These are phyloP conservation scores for Oncorhynchus kisutch DNA, from an alignment of 2,113 vertebrate species.

Conservation along the genomic window DNA sequence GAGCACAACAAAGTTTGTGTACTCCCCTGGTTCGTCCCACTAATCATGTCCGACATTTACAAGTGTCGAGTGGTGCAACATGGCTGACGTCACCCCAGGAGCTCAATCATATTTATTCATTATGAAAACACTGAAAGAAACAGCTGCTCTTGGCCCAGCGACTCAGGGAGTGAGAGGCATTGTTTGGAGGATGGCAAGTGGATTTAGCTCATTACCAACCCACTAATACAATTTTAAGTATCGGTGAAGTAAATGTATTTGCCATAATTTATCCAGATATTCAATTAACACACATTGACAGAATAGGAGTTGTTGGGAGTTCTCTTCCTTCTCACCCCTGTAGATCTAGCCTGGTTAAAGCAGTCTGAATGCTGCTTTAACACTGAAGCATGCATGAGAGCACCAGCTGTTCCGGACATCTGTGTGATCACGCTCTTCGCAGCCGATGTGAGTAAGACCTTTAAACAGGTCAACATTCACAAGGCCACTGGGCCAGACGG, in stretches of 20 bases:
- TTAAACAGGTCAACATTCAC: too few species aligned
- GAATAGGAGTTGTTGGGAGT: too few species aligned
- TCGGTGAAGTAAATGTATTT: too few species aligned
- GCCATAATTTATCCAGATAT: too few species aligned
- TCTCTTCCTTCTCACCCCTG: conserved; percentile 20
- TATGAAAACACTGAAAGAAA: conserved; percentile 40
- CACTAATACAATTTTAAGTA: conserved; percentile 21
- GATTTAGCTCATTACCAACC: conserved; percentile 26
- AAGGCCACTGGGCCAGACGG: too few species aligned
- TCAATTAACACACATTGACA: too few species aligned
- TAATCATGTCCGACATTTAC: conserved; percentile 42
- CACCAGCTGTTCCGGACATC: too few species aligned
- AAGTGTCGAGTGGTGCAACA: not conserved
- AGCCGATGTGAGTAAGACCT: too few species aligned
- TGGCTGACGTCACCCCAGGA: conserved; percentile 33
- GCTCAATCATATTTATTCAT: conserved; percentile 50
- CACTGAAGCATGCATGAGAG: too few species aligned
- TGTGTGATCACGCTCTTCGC: too few species aligned
- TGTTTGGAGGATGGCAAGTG: conserved; percentile 27
- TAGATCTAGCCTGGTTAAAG: conserved; percentile 20
- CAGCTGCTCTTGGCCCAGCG: not conserved
- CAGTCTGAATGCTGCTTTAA: too few species aligned
- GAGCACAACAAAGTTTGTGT: conserved; percentile 22
- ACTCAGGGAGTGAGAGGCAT: not conserved
- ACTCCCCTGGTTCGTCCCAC: conserved; percentile 14